These are phyloP conservation scores for Eclectus roratus DNA, from an alignment of 2,113 vertebrate species.

Conservation along the genomic window DNA sequence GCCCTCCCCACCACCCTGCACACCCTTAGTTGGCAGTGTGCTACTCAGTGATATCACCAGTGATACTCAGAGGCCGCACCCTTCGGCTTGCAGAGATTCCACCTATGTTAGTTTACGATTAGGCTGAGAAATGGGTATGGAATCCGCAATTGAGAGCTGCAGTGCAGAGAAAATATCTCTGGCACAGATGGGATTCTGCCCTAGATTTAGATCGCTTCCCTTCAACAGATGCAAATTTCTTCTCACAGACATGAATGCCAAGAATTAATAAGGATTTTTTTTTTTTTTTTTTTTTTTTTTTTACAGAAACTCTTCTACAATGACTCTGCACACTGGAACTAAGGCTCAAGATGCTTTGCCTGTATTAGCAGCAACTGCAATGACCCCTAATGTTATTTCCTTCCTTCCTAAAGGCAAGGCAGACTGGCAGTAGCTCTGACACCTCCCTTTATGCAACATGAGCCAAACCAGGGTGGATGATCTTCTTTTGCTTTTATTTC, in stretches of 20 bases:
- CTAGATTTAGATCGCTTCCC: not conserved
- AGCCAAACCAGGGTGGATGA: not conserved
- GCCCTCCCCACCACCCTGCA: fast-evolving
- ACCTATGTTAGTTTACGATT: fast-evolving
- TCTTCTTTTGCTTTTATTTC: not conserved
- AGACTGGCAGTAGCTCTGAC: not conserved
- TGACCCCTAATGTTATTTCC: not conserved
- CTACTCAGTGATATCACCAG: fast-evolving
- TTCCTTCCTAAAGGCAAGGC: not conserved
- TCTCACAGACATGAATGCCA: not conserved
- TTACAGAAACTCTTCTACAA: not conserved
- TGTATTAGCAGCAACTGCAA: not conserved
- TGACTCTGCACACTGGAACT: fast-evolving
- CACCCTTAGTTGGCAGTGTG: fast-evolving
- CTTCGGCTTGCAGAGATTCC: not conserved
- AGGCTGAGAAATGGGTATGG: not conserved
- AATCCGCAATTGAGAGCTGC: not conserved
- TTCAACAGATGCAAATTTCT: not conserved
- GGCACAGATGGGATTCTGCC: not conserved
- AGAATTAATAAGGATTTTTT: not conserved
- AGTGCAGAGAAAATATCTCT: not conserved
- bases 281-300: not conserved
- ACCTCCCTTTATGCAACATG: not conserved
- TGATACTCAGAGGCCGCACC: fast-evolving
- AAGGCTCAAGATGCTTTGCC: not conserved